Evolutionary conservation across 2,113 vertebrate species (phyloP).

Genomic region (Zosterops pallidus): DNA sequence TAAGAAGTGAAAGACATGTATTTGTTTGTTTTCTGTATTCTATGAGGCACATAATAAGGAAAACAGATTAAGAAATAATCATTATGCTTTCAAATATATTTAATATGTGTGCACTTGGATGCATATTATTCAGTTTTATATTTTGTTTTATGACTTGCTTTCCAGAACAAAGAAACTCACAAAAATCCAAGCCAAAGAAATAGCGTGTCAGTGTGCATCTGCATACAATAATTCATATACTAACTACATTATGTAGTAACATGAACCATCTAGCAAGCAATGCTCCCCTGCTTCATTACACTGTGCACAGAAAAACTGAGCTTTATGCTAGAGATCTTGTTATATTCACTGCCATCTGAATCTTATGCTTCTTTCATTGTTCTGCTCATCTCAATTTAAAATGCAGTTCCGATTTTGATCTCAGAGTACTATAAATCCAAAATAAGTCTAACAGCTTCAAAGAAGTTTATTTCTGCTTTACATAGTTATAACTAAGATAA

Average conservation of each 20-base stretch:
- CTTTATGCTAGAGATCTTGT: background rate
- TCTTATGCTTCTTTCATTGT: slow-evolving; percentile 27
- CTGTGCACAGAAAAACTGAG: background rate
- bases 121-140: background rate
- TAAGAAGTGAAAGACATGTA: background rate
- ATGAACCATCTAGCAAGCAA: background rate
- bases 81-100: background rate
- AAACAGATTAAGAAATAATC: background rate
- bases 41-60: background rate
- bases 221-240: slow-evolving; percentile 1
- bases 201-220: background rate
- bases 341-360: background rate
- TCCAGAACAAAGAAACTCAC: slow-evolving; percentile 11
- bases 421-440: slow-evolving; percentile 6
- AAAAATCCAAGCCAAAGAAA: background rate
- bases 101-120: background rate
- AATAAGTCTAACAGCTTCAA: slow-evolving; percentile 14
- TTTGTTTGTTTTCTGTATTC: background rate
- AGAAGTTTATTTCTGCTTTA: slow-evolving; percentile 49
- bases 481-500: slow-evolving; percentile 44
- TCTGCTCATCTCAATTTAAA: slow-evolving; percentile 23
- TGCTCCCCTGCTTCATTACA: background rate
- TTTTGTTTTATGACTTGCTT: background rate
- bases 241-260: background rate
- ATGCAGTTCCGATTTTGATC: background rate